phyloP scores from a whole-genome alignment of 2,888 invertebrate species.

The Macrophya alboannulata region DNA sequence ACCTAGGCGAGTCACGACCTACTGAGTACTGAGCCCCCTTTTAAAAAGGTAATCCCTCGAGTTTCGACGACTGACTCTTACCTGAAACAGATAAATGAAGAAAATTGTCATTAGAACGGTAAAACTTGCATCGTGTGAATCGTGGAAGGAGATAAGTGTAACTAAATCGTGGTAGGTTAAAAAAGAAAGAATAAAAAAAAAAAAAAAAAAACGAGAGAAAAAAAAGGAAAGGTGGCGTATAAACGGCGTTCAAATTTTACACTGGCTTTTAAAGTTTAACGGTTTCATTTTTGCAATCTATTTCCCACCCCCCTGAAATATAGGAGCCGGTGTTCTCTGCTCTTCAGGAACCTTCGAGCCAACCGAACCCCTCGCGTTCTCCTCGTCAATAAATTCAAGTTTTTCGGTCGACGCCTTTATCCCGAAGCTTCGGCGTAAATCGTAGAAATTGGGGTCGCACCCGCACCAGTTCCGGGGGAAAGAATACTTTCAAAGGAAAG shows the following conservation, averaged over 20 bases:
- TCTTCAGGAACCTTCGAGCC: background rate
- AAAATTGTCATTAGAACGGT: background rate
- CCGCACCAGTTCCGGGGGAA: background rate
- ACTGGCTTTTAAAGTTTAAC: conserved; percentile 36
- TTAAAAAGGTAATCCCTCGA: conserved; percentile 36
- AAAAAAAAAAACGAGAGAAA: background rate
- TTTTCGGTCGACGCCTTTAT: conserved; percentile 42
- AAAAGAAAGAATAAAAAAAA: background rate
- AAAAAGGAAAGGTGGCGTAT: background rate
- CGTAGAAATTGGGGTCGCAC: conserved; percentile 47
- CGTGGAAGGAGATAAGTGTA: background rate
- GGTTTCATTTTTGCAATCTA: conserved; percentile 39
- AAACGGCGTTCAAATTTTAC: conserved; percentile 31
- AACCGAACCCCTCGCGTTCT: conserved; percentile 23
- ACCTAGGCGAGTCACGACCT: conserved; percentile 25
- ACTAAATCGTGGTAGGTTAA: background rate
- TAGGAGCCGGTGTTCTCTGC: background rate
- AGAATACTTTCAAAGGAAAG: conserved; percentile 33
- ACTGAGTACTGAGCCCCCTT: conserved; percentile 12
- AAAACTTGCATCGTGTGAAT: too few species aligned
- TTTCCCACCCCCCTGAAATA: background rate
- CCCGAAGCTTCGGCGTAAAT: conserved; percentile 18
- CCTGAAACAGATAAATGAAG: conserved; percentile 36
- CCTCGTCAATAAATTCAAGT: conserved; percentile 41
- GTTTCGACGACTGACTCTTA: conserved; percentile 44